A percentile compares a stretch with the other conserved stretches of the same genome.
Evolutionary conservation across 2,113 vertebrate genomes (phyloP).

Genomic region (Xiphophorus hellerii): DNA sequence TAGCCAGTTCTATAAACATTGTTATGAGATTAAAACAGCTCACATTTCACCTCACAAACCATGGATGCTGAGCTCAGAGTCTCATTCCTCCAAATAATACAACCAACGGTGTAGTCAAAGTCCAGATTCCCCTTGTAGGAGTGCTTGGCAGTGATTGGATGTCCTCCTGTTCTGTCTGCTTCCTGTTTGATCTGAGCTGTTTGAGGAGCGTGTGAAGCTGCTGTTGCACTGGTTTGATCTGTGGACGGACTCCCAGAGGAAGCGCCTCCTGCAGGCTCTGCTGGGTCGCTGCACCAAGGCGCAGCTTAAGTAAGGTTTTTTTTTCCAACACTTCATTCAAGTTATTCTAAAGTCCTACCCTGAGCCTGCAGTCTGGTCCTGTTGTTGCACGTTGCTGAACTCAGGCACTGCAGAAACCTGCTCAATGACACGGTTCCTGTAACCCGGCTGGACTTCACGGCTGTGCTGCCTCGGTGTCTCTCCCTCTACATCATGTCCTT

Average conservation of each 20-base stretch:
- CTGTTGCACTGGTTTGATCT: slow-evolving; percentile 89
- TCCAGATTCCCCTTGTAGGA: neutral
- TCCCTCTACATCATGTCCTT: slow-evolving; percentile 88
- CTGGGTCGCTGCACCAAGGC: slow-evolving; percentile 79
- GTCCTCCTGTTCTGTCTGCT: neutral
- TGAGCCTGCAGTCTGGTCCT: neutral
- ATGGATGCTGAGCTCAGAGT: neutral
- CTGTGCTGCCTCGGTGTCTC: slow-evolving; percentile 83
- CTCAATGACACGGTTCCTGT: slow-evolving; percentile 79
- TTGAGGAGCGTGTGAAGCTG: slow-evolving; percentile 85
- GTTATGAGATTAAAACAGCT: no score
- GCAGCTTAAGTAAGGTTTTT: slow-evolving; percentile 82
- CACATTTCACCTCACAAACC: neutral
- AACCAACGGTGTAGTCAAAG: neutral
- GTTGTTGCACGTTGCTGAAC: neutral
- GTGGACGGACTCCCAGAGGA: slow-evolving; percentile 87
- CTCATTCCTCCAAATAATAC: neutral
- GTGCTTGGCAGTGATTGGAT: neutral
- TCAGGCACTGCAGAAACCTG: slow-evolving; percentile 80
- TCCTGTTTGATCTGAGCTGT: slow-evolving; percentile 75
- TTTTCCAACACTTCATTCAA: neutral
- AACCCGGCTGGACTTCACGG: slow-evolving; percentile 81
- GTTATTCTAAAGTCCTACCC: neutral
- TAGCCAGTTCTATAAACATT: no score
- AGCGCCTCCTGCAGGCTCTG: slow-evolving; percentile 81